A percentile compares a stretch with the other conserved stretches of the same genome.
phyloP scores from a whole-genome alignment of 2,797 vertebrate genomes.

The Iguana delicatissima region DNA sequence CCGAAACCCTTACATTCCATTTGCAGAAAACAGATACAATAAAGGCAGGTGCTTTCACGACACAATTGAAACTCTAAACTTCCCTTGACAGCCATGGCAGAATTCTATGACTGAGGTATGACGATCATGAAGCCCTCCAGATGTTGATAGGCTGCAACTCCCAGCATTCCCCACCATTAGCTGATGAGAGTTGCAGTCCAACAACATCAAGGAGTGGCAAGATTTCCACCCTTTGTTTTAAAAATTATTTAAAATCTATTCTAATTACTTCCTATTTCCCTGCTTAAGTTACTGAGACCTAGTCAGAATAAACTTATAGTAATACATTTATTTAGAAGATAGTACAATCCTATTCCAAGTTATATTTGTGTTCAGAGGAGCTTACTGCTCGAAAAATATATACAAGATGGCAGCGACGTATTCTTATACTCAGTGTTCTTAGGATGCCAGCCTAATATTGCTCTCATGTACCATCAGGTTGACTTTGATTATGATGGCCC shows the following conservation, averaged over 20 bases:
- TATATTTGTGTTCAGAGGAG: not conserved
- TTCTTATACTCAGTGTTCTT: not conserved
- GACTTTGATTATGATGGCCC: no score
- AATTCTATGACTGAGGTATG: no score
- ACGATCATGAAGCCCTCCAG: no score
- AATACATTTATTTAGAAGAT: not conserved
- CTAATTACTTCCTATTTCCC: not conserved
- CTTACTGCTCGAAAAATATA: not conserved
- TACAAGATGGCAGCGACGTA: not conserved
- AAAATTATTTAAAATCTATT: conserved; percentile 32
- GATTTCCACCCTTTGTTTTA: not conserved
- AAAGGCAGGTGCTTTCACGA: not conserved
- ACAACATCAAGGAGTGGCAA: not conserved
- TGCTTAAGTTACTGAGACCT: not conserved
- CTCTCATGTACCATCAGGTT: no score
- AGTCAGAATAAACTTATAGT: no score
- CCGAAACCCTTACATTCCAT: not conserved
- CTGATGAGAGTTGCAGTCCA: not conserved
- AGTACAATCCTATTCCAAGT: not conserved
- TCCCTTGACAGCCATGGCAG: no score
- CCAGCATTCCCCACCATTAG: no score
- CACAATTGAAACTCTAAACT: fast-evolving
- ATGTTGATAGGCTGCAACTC: no score
- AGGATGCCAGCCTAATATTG: not conserved
- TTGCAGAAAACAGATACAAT: not conserved